phyloP scores from a whole-genome alignment of 2,797 vertebrate species.

The Pipistrellus pipistrellus region DNA sequence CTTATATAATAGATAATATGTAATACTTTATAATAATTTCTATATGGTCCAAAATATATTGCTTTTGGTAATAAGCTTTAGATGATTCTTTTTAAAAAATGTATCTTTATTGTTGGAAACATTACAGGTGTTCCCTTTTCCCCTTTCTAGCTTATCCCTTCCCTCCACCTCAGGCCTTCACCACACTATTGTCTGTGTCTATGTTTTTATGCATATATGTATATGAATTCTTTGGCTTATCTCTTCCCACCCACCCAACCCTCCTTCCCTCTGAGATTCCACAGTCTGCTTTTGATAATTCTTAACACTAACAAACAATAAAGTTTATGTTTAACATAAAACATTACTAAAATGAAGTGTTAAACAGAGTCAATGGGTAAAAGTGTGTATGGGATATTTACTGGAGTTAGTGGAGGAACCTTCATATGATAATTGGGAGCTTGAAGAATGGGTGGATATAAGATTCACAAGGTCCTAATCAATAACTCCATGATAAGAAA shows the following conservation, averaged over 20 bases:
- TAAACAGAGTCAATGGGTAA: background rate
- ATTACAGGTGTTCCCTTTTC: no score
- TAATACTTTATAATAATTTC: background rate
- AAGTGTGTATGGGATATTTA: no score
- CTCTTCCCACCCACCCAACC: no score
- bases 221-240: no score
- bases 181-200: no score
- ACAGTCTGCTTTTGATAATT: slow-evolving; percentile 3
- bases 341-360: background rate
- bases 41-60: background rate
- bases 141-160: no score
- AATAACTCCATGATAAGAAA: background rate
- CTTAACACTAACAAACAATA: background rate
- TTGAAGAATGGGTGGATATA: background rate
- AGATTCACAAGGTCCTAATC: background rate
- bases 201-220: no score
- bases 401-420: background rate
- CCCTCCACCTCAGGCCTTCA: no score
- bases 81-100: background rate
- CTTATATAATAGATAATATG: background rate
- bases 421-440: background rate
- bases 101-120: no score
- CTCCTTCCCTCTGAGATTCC: no score
- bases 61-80: background rate
- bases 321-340: background rate